phyloP scores from a whole-genome alignment of 2,888 invertebrate genomes.

The Bhutanitis thaidina region DNA sequence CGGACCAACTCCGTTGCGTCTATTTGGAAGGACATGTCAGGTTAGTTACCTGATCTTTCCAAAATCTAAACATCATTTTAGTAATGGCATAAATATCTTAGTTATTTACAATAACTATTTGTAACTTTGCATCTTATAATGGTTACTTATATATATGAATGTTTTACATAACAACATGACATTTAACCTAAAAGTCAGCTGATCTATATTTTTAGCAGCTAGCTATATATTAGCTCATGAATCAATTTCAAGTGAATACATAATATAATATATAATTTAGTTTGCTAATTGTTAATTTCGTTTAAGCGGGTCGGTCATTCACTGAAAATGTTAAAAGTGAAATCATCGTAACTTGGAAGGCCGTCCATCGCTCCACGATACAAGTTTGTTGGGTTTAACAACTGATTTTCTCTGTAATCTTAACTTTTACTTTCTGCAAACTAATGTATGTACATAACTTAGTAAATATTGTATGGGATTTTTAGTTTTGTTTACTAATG shows the following conservation, averaged over 20 bases:
- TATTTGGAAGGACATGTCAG: conserved; percentile 77
- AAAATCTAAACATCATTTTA: background rate
- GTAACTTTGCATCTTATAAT: background rate
- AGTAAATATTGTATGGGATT: too few species aligned
- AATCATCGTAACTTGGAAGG: conserved; percentile 58
- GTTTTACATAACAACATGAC: conserved; percentile 58
- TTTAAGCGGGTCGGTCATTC: conserved; percentile 28
- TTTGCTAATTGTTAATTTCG: conserved; percentile 8
- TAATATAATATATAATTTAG: too few species aligned
- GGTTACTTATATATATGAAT: conserved; percentile 29
- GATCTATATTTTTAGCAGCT: conserved; percentile 44
- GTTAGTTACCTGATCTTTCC: conserved; percentile 41
- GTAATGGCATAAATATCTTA: background rate
- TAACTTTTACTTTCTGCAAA: conserved; percentile 63
- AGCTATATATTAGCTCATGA: background rate
- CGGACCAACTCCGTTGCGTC: conserved; percentile 79
- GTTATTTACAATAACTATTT: too few species aligned
- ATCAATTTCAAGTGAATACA: background rate
- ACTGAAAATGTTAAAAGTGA: conserved; percentile 63
- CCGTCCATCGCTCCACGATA: conserved; percentile 64
- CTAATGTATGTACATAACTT: background rate
- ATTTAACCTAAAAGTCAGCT: conserved; percentile 53
- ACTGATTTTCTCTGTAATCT: conserved; percentile 63
- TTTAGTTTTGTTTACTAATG: too few species aligned
- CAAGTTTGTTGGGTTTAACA: conserved; percentile 66